Conservation (phyloP, 2,113 vertebrate genomes). For the Pithys albifrons region DNA sequence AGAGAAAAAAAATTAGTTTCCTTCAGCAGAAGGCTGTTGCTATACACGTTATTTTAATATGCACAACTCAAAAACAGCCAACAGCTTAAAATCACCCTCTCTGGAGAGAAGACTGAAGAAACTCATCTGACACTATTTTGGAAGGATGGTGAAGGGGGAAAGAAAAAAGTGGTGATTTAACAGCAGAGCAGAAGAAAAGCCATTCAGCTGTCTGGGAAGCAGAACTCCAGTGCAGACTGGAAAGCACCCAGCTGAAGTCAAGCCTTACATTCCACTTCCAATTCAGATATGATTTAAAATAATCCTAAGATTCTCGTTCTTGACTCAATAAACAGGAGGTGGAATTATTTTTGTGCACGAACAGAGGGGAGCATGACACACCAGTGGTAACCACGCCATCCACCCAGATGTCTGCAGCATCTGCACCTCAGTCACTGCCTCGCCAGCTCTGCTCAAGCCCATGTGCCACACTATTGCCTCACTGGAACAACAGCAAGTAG, state of each 20-base stretch:
- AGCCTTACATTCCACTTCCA: conserved; percentile 15
- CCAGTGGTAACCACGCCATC: neutral
- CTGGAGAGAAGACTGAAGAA: conserved; percentile 58
- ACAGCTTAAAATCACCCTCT: conserved; percentile 61
- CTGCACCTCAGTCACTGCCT: neutral
- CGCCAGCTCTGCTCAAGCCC: neutral
- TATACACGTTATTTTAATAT: conserved; percentile 62
- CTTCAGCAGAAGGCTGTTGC: conserved; percentile 62
- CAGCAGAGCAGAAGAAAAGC: conserved; percentile 49
- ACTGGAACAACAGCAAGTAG: neutral
- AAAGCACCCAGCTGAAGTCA: conserved; percentile 54
- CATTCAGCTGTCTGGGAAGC: conserved; percentile 49
- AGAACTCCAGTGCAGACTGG: conserved; percentile 38
- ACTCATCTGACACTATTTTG: conserved; percentile 56
- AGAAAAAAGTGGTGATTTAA: neutral
- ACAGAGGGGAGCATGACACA: neutral
- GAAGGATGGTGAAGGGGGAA: neutral
- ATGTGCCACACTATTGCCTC: neutral
- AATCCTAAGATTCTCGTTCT: conserved; percentile 10
- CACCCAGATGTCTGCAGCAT: conserved; percentile 19
- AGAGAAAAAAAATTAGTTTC: conserved; percentile 55
- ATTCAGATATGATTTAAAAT: conserved; percentile 21
- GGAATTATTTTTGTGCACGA: neutral
- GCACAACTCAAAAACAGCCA: conserved; percentile 64
- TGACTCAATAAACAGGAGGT: neutral